Base-by-base conservation (phyloP, 2,888 invertebrate genomes). In the Brassicogethes aeneus region DNA sequence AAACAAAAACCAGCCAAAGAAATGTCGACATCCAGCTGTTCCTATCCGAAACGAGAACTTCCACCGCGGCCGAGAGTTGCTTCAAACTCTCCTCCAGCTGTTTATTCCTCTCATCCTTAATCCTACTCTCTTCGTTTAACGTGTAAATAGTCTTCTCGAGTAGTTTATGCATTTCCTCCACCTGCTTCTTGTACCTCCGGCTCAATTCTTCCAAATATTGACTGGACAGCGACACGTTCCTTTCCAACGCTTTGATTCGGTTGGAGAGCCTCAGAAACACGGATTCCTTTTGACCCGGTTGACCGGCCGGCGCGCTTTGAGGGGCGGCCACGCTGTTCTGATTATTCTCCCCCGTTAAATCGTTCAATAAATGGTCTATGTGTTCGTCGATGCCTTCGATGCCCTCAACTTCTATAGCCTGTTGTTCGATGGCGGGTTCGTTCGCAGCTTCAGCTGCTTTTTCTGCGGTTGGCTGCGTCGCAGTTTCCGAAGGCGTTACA, bases 201-300 rank as follows among this genome's bases (percentile, higher is more conserved):
- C 95, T 95, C 52, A 99, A 71, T 65, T 97, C 96, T 66, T 96
- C 96, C 51, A 99, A 72, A 66, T 97, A 99, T 66, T 95, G 93
- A 44, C 90, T 88, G 51, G 94, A 95, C 31, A 99, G 74, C 10
- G 95, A 94, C 82, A 99, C 91, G 70, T 99, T 99, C 53, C 90
- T 78, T 70, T 99, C 99, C 53, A 99, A 74, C 37, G 88, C 84
- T 80, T 93, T 94, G 42, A 99, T 92, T 60, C 95, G 80, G 68
- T 97, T 99, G 43, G 91, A 92, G 43, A 99, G 76, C 51, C 96
- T 76, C 61, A 97, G 79, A 65, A 99, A 93, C n/a, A 96, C 90
- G 5, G 93, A 92, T 67, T 96, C 95, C 56, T 93, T 92, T 60
- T 88, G 88, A 43, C 72, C 63, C 2, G 67, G 65, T 5, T 65